A percentile compares a stretch with the other conserved stretches of the same genome.
Conservation (phyloP, 2,888 invertebrate species). For the Hemistola chrysoprasaria region DNA sequence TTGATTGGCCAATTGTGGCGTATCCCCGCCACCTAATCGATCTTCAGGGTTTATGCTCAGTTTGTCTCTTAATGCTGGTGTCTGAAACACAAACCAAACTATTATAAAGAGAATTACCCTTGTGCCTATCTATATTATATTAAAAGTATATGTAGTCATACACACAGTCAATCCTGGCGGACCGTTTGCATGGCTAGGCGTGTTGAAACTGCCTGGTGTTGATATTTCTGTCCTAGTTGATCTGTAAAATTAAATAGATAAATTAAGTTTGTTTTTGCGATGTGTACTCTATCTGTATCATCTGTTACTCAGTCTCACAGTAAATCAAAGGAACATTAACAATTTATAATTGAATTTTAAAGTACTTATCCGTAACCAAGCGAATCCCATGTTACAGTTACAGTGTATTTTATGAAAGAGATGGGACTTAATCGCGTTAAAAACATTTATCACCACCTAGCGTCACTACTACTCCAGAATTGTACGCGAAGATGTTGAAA, state of each 20-base stretch:
- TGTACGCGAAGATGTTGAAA: no score
- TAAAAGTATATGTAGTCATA: constrained; percentile 11
- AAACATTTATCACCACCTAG: no score
- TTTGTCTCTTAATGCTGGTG: constrained; percentile 94
- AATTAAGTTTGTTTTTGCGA: not conserved
- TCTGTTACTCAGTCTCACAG: no score
- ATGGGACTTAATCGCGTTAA: no score
- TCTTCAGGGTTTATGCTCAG: constrained; percentile 97
- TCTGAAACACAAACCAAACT: constrained; percentile 47
- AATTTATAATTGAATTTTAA: no score
- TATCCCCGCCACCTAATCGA: constrained; percentile 85
- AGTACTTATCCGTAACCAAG: no score
- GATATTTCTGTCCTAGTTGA: constrained; percentile 86
- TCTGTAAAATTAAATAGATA: constrained; percentile 42
- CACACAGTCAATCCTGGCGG: constrained; percentile 52
- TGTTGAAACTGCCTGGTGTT: constrained; percentile 82
- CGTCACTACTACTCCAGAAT: no score
- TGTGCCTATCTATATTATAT: no score
- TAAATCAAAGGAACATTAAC: no score
- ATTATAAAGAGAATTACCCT: not conserved
- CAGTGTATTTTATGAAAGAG: no score
- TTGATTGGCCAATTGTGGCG: constrained; percentile 85
- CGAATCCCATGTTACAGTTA: no score
- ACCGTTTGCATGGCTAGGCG: constrained; percentile 73
- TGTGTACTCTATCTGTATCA: no score